Conservation (phyloP, 2,888 invertebrate genomes). For the Incurvaria masculella region DNA sequence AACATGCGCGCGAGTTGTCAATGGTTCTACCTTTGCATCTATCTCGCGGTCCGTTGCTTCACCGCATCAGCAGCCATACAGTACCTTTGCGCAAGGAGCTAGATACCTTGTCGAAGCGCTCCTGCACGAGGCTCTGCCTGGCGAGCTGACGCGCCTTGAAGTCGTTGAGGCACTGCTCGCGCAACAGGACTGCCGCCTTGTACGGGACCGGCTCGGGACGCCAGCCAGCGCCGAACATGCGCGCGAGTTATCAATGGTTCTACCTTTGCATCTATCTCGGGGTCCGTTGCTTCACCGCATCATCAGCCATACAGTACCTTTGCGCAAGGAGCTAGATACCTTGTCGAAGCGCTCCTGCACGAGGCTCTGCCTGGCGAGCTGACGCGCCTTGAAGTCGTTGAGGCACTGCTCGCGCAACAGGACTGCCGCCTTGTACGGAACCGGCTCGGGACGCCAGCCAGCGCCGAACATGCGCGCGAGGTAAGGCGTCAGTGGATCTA, state of each 20-base stretch:
- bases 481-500: conserved; percentile 64
- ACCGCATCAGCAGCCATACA: no score
- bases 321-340: no score
- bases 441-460: conserved; percentile 31
- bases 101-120: conserved; percentile 60
- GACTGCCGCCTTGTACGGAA: conserved; percentile 47
- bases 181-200: conserved; percentile 46
- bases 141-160: conserved; percentile 61
- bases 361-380: conserved; percentile 59
- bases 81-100: not conserved
- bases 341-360: conserved; percentile 65
- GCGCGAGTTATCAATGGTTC: conserved; percentile 63
- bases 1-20: conserved; percentile 61
- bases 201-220: conserved; percentile 39
- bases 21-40: conserved; percentile 60
- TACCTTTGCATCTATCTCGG: conserved; percentile 60
- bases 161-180: conserved; percentile 63
- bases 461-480: conserved; percentile 57
- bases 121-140: conserved; percentile 62
- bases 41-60: conserved; percentile 57
- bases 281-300: conserved; percentile 42
- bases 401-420: conserved; percentile 59
- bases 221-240: conserved; percentile 48
- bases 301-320: not conserved
- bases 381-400: conserved; percentile 62